A percentile compares a stretch with the other conserved stretches of the same genome.
phyloP scores from a whole-genome alignment of 2,113 vertebrate species.

The Lagopus leucura region DNA sequence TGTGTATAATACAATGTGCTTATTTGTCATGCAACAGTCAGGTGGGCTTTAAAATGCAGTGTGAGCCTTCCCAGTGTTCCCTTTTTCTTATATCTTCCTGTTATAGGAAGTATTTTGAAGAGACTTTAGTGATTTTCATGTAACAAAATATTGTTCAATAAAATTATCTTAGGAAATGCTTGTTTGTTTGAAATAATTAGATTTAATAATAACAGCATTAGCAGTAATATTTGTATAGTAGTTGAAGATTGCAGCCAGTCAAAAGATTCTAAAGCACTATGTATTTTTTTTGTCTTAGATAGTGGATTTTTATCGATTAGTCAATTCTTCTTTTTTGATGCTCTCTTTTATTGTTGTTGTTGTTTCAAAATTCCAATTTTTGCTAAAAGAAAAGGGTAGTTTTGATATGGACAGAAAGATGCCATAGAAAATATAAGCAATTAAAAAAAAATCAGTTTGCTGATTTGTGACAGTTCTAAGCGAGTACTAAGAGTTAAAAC shows the following conservation, averaged over 20 bases:
- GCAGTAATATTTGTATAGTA: background rate
- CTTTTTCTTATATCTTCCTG: background rate
- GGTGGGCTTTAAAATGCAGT: background rate
- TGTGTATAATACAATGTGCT: background rate
- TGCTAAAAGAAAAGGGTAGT: background rate
- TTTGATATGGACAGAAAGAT: background rate
- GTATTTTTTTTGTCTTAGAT: background rate
- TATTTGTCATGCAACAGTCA: background rate
- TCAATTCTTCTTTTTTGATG: background rate
- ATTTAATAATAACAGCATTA: background rate
- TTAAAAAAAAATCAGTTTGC: background rate
- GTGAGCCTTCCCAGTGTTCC: background rate
- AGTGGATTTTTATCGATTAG: background rate
- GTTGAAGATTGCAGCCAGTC: background rate
- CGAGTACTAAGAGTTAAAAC: background rate
- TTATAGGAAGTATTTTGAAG: background rate
- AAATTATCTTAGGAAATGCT: slow-evolving; percentile 18
- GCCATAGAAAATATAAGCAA: background rate
- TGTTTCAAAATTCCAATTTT: background rate
- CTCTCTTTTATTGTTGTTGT: background rate
- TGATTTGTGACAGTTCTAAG: background rate
- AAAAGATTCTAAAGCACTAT: background rate
- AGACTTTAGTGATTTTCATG: background rate
- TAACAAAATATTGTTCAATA: slow-evolving; percentile 13
- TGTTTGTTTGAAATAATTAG: background rate